phyloP scores from a whole-genome alignment of 2,113 vertebrate genomes.

The Amia ocellicauda region DNA sequence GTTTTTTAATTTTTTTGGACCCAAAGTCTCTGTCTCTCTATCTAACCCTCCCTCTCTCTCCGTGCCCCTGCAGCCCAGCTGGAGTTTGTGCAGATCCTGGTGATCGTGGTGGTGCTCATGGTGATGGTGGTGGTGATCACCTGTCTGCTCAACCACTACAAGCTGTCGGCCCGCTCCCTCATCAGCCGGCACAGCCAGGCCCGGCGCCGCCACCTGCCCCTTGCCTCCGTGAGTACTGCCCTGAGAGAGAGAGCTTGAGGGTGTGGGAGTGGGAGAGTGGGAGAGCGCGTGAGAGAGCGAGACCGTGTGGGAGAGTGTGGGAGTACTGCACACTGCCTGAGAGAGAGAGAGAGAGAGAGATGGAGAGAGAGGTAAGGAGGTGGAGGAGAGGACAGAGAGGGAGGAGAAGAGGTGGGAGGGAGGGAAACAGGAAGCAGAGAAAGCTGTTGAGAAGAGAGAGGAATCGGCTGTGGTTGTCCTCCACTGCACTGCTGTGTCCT shows the following conservation, averaged over 20 bases:
- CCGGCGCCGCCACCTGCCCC: slow-evolving; percentile 73
- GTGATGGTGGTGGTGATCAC: slow-evolving; percentile 97
- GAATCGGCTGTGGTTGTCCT: too few relatives aligned
- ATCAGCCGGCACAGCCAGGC: slow-evolving; percentile 80
- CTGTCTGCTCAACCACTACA: slow-evolving; percentile 93
- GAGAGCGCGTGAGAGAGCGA: slow-evolving; percentile 8
- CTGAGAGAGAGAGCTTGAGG: not conserved
- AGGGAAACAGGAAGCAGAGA: too few relatives aligned
- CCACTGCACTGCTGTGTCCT: too few relatives aligned
- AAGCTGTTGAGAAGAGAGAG: too few relatives aligned
- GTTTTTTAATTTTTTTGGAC: too few relatives aligned
- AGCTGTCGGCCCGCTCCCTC: slow-evolving; percentile 84
- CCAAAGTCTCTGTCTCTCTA: not conserved
- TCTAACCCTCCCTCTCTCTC: not conserved
- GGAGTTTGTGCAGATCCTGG: slow-evolving; percentile 96
- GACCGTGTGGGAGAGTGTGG: slow-evolving; percentile 14
- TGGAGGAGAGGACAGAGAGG: too few relatives aligned
- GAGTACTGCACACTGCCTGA: slow-evolving; percentile 8
- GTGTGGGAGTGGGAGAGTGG: too few relatives aligned
- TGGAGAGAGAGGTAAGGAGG: too few relatives aligned
- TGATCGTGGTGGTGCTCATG: slow-evolving; percentile 96
- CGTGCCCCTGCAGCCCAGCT: slow-evolving; percentile 74
- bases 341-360: too few relatives aligned
- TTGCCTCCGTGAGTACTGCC: slow-evolving; percentile 77
- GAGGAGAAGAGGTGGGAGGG: too few relatives aligned